Percentiles rank a stretch among this genome's conserved stretches.
These are phyloP conservation scores for Caenorhabditis becei DNA, from an alignment of 2,888 invertebrate species.

Conservation along the genomic window DNA sequence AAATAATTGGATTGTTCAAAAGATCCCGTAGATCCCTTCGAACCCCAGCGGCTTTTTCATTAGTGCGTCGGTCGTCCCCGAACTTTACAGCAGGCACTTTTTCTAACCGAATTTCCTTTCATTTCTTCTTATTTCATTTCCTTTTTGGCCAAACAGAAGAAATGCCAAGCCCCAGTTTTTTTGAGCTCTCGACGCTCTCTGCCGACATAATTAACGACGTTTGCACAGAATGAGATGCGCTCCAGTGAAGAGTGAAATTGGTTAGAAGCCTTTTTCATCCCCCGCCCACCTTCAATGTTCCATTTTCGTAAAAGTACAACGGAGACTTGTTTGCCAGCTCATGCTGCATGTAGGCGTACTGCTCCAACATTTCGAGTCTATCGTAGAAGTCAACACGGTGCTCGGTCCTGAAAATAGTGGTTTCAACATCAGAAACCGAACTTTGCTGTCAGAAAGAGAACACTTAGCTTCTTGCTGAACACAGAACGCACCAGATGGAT, in stretches of 20 bases:
- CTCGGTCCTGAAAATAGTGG: constrained; percentile 37
- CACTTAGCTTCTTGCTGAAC: neutral
- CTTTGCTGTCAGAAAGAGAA: neutral
- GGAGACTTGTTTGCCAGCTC: constrained; percentile 41
- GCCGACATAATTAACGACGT: constrained; percentile 41
- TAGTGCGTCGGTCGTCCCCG: neutral
- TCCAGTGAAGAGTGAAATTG: constrained; percentile 46
- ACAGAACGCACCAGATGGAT: constrained; percentile 65
- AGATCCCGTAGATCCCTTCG: constrained; percentile 9
- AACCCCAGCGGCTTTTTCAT: constrained; percentile 13
- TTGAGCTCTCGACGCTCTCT: neutral
- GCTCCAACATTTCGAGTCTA: constrained; percentile 36
- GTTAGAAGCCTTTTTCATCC: constrained; percentile 11
- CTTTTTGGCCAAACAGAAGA: constrained; percentile 20
- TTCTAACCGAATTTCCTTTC: constrained; percentile 27
- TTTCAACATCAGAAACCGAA: neutral
- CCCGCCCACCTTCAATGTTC: constrained; percentile 49
- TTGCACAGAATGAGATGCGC: constrained; percentile 25
- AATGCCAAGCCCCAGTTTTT: constrained; percentile 1
- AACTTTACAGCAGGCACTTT: neutral
- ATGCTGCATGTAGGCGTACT: constrained; percentile 23
- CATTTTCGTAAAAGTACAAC: constrained; percentile 44
- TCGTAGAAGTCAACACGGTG: constrained; percentile 52
- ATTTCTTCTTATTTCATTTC: constrained; percentile 17
- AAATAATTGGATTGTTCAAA: neutral